phyloP scores from a whole-genome alignment of 2,113 vertebrate genomes.

The Marmota flaviventris region DNA sequence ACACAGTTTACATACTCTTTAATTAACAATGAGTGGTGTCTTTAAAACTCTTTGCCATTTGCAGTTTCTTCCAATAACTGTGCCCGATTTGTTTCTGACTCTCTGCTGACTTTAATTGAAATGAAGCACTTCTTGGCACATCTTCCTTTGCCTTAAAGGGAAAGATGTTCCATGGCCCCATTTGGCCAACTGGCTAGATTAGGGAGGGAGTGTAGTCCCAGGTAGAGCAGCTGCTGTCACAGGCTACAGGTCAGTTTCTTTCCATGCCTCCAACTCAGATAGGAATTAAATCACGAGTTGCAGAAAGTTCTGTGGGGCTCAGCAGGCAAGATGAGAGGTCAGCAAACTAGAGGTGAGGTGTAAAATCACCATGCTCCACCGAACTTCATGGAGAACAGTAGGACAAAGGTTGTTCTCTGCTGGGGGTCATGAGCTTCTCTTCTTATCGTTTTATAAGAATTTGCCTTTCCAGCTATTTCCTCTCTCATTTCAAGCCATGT shows the following conservation, averaged over 20 bases:
- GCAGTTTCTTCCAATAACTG: background rate
- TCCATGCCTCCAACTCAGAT: background rate
- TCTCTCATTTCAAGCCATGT: background rate
- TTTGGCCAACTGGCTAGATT: slow-evolving; percentile 24
- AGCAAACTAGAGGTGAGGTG: slow-evolving; percentile 20
- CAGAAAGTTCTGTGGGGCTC: background rate
- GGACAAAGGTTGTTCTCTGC: slow-evolving; percentile 12
- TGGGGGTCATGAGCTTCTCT: background rate
- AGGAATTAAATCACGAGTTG: slow-evolving; percentile 40
- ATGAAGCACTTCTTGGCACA: slow-evolving; percentile 30
- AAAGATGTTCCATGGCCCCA: background rate
- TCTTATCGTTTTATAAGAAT: background rate
- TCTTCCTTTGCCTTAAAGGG: background rate
- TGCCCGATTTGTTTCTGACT: background rate
- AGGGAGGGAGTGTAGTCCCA: background rate
- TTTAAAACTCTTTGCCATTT: slow-evolving; percentile 78
- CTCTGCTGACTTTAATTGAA: slow-evolving; percentile 50
- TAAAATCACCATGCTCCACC: background rate
- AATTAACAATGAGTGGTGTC: slow-evolving; percentile 76
- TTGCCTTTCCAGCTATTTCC: slow-evolving; percentile 20
- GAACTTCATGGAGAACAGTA: background rate
- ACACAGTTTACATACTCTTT: slow-evolving; percentile 77
- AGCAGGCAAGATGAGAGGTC: slow-evolving; percentile 42
- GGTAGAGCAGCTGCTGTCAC: slow-evolving; percentile 16
- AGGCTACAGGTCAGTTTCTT: background rate